A percentile compares a stretch with the other conserved stretches of the same genome.
Conservation (phyloP, 2,797 vertebrate species). For the Streptopelia turtur region DNA sequence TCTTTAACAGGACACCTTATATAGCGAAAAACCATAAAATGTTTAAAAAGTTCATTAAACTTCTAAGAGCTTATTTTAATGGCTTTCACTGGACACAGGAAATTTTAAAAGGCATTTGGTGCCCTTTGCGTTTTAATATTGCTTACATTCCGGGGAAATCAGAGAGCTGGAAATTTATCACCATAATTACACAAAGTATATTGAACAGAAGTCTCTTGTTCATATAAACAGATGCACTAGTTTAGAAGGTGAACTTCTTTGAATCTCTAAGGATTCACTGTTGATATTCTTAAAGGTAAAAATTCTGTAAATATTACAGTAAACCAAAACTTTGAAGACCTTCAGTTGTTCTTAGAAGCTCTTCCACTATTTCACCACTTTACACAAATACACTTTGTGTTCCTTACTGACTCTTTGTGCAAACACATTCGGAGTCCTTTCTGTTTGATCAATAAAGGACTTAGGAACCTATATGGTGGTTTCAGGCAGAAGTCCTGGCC, state of each 20-base stretch:
- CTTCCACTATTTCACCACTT: not conserved
- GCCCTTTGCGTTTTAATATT: slow-evolving; percentile 15
- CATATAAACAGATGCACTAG: not conserved
- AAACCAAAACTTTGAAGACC: not conserved
- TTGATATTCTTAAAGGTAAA: not conserved
- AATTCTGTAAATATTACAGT: not conserved
- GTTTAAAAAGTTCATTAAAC: slow-evolving; percentile 17
- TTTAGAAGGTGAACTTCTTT: not conserved
- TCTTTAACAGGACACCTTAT: not conserved
- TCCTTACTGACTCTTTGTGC: not conserved
- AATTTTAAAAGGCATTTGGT: slow-evolving; percentile 22
- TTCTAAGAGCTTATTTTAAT: slow-evolving; percentile 27
- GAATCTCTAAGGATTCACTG: not conserved
- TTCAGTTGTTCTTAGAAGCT: not conserved
- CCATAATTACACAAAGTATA: not conserved
- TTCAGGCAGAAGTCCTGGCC: not conserved
- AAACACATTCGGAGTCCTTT: not conserved
- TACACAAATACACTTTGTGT: not conserved
- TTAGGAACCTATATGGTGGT: not conserved
- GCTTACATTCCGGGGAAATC: not conserved
- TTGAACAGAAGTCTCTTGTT: slow-evolving; percentile 11
- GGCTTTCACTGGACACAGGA: not conserved
- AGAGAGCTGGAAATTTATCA: slow-evolving; percentile 14
- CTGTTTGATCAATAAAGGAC: not conserved
- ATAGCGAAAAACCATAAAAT: slow-evolving; percentile 11